Conservation (phyloP, 2,888 invertebrate genomes). For the Argyresthia goedartella region DNA sequence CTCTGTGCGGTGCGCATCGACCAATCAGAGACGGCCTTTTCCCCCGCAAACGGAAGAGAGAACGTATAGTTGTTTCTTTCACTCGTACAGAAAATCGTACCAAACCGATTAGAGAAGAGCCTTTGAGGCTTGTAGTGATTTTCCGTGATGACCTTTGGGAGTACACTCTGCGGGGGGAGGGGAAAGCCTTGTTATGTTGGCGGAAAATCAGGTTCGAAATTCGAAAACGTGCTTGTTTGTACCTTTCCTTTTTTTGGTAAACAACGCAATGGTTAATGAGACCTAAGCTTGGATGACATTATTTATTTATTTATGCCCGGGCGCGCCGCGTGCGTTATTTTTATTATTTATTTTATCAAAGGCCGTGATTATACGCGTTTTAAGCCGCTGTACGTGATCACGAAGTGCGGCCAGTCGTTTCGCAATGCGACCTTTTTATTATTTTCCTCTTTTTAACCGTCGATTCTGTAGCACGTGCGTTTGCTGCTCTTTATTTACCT, state of each 20-base stretch:
- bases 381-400: conserved; percentile 16
- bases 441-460: conserved; percentile 6
- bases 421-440: conserved; percentile 8
- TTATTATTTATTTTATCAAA: conserved; percentile 21
- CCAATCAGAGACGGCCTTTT: conserved; percentile 44
- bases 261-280: conserved; percentile 22
- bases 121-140: not conserved
- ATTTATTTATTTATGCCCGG: conserved; percentile 59
- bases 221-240: not conserved
- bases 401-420: conserved; percentile 14
- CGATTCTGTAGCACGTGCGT: conserved; percentile 9
- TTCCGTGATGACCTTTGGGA: not conserved
- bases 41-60: conserved; percentile 15
- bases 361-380: conserved; percentile 25
- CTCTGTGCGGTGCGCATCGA: conserved; percentile 37
- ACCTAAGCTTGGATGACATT: conserved; percentile 45
- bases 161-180: not conserved
- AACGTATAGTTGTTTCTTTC: conserved; percentile 34
- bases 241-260: conserved; percentile 17
- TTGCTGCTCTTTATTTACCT: conserved; percentile 1
- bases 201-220: not conserved
- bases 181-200: not conserved
- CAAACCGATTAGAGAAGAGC: conserved; percentile 3
- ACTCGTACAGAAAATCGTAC: conserved; percentile 1
- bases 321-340: conserved; percentile 26